These are phyloP conservation scores for Zootoca vivipara DNA, from an alignment of 2,113 vertebrate genomes.

Conservation along the genomic window DNA sequence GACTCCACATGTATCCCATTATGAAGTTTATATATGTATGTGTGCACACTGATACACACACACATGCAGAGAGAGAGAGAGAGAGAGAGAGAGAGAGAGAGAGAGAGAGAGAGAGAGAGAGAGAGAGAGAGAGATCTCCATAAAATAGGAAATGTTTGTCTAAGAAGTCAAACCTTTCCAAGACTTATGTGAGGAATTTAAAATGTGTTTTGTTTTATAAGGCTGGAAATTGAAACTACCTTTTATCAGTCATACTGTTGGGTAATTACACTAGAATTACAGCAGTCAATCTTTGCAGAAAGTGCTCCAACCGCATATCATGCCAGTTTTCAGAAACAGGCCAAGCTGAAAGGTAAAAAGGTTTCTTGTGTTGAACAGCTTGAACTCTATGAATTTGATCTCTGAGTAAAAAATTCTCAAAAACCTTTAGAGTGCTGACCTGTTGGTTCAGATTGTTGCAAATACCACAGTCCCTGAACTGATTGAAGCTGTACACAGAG, in stretches of 20 bases:
- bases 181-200: background rate
- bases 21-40: background rate
- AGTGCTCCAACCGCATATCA: background rate
- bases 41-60: too few relatives aligned
- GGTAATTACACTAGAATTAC: background rate
- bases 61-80: too few relatives aligned
- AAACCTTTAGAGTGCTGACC: background rate
- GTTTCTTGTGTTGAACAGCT: constrained; percentile 11
- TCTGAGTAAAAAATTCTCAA: background rate
- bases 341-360: background rate
- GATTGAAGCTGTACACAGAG: background rate
- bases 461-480: accelerated
- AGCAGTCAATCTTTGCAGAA: background rate
- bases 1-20: background rate
- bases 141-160: background rate
- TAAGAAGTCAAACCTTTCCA: background rate
- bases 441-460: background rate
- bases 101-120: too few relatives aligned
- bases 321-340: background rate
- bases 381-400: background rate
- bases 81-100: too few relatives aligned
- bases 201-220: background rate
- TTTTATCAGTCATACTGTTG: background rate
- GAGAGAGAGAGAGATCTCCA: background rate
- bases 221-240: background rate